Percentiles rank a stretch among this genome's conserved stretches.
These are phyloP conservation scores for Arbacia lixula DNA, from an alignment of 53 echinoderm and acorn worm species.

Conservation along the genomic window DNA sequence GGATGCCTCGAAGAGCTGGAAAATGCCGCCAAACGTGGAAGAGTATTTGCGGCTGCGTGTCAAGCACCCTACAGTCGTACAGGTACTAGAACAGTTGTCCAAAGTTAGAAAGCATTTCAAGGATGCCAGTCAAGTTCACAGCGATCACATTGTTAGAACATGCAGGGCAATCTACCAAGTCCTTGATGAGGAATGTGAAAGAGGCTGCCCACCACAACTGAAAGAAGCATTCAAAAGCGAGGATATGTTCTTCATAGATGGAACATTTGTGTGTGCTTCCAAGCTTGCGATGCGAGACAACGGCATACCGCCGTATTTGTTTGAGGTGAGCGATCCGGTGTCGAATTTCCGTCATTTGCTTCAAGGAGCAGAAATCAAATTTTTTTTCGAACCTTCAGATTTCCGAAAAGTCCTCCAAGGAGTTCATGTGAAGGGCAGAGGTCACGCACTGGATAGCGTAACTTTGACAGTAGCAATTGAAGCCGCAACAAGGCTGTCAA, in stretches of 20 bases:
- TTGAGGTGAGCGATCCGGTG: background rate
- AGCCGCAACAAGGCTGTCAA: constrained; percentile 1
- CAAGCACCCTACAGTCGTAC: constrained; percentile 18
- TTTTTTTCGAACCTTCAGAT: constrained; percentile 1
- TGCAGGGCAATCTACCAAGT: constrained; percentile 34
- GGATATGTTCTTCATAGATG: constrained; percentile 22
- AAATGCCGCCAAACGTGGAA: background rate
- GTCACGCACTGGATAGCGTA: background rate
- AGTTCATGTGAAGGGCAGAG: background rate
- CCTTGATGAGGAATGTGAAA: constrained; percentile 13
- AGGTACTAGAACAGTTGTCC: constrained; percentile 51
- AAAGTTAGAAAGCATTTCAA: background rate
- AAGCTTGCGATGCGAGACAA: background rate
- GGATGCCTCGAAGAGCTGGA: background rate
- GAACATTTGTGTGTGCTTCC: constrained; percentile 18
- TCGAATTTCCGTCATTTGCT: background rate
- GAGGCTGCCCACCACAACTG: background rate
- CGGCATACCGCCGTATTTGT: constrained; percentile 46
- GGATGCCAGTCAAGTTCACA: background rate
- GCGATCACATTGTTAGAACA: background rate
- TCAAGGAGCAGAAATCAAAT: constrained; percentile 29
- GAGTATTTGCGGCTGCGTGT: constrained; percentile 33
- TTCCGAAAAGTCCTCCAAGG: background rate
- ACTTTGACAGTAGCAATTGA: constrained; percentile 13
- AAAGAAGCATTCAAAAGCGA: background rate